A percentile compares a stretch with the other conserved stretches of the same genome.
Evolutionary conservation across 2,797 vertebrate species (phyloP).

Genomic region (Hafferia zeledoni): DNA sequence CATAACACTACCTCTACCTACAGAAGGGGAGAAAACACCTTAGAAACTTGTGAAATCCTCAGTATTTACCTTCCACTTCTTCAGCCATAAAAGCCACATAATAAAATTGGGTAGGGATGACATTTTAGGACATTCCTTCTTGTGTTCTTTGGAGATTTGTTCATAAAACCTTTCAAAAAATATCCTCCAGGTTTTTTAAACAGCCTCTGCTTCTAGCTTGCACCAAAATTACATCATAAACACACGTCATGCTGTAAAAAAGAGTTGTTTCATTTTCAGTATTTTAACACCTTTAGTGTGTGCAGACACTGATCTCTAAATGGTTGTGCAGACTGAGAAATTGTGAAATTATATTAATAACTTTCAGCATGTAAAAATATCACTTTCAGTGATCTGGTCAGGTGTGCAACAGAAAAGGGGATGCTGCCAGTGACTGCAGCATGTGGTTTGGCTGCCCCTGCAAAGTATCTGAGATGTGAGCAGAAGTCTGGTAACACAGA

Average conservation of each 20-base stretch:
- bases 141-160: neutral
- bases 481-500: neutral
- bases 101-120: neutral
- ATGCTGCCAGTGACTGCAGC: neutral
- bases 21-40: neutral
- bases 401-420: neutral
- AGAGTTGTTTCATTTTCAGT: neutral
- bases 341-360: neutral
- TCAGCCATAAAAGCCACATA: neutral
- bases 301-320: neutral
- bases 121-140: neutral
- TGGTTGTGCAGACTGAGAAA: neutral
- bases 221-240: neutral
- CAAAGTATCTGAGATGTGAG: neutral
- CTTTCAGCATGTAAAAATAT: conserved; percentile 22
- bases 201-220: neutral
- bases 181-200: neutral
- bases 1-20: neutral
- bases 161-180: neutral
- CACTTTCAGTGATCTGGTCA: neutral
- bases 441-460: neutral
- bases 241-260: neutral
- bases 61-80: neutral
- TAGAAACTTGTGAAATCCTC: neutral
- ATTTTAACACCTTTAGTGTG: conserved; percentile 20